Percentiles rank a stretch among this genome's conserved stretches.
Conservation (phyloP, 2,888 invertebrate genomes). For the Acronicta leporina region DNA sequence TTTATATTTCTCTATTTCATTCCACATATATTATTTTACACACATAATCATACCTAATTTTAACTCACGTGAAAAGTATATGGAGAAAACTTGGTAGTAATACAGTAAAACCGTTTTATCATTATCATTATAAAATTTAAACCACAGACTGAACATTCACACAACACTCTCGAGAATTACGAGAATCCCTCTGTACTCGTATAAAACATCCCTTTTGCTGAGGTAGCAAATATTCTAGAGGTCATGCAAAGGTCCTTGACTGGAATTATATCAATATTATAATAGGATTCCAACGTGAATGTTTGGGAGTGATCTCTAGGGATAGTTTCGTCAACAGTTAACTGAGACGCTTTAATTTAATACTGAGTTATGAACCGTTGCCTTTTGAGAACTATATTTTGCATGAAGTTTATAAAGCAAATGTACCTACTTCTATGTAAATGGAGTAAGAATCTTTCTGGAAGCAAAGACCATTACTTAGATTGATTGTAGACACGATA, state of each 20-base stretch:
- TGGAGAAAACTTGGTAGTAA: neutral
- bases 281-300: conserved; percentile 18
- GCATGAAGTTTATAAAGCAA: too few relatives aligned
- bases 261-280: conserved; percentile 21
- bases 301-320: conserved; percentile 1
- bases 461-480: too few relatives aligned
- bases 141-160: conserved; percentile 8
- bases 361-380: too few relatives aligned
- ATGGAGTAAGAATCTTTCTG: too few relatives aligned
- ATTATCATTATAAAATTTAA: conserved; percentile 9
- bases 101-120: neutral
- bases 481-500: too few relatives aligned
- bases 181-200: conserved; percentile 18
- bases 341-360: neutral
- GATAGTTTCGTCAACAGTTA: neutral
- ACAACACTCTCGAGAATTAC: conserved; percentile 1
- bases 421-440: too few relatives aligned
- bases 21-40: too few relatives aligned
- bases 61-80: too few relatives aligned
- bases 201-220: conserved; percentile 10
- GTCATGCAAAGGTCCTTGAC: conserved; percentile 25
- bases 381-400: too few relatives aligned
- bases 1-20: too few relatives aligned
- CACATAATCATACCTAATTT: too few relatives aligned
- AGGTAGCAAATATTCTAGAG: conserved; percentile 20